Conservation (phyloP, 2,888 invertebrate species). For the Acrobasis suavella region DNA sequence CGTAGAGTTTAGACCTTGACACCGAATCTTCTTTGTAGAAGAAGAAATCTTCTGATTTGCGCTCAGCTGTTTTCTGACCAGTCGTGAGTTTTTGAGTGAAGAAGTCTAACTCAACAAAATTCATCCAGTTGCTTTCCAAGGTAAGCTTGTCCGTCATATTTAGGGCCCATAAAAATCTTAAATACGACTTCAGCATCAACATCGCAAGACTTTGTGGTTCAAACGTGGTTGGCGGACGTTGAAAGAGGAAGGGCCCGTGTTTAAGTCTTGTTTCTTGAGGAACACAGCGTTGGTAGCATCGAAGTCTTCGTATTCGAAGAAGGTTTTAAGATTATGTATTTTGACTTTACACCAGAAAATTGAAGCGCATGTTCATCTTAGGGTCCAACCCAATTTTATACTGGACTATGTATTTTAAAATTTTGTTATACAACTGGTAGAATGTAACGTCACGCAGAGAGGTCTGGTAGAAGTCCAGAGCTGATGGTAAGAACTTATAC, state of each 20-base stretch:
- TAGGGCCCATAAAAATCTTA: slow-evolving; percentile 87
- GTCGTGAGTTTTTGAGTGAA: slow-evolving; percentile 82
- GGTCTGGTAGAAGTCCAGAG: too few relatives aligned
- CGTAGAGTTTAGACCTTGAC: slow-evolving; percentile 82
- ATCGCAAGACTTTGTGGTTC: slow-evolving; percentile 87
- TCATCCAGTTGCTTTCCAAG: slow-evolving; percentile 81
- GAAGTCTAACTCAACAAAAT: slow-evolving; percentile 84
- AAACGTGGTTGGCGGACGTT: slow-evolving; percentile 86
- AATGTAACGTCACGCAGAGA: too few relatives aligned
- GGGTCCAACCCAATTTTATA: too few relatives aligned
- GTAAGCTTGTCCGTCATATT: slow-evolving; percentile 83
- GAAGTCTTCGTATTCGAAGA: slow-evolving; percentile 85
- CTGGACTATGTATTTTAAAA: too few relatives aligned
- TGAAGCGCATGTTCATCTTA: too few relatives aligned
- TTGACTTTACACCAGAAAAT: too few relatives aligned
- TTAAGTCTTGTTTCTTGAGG: slow-evolving; percentile 53
- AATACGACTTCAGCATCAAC: slow-evolving; percentile 81
- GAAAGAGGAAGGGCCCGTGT: slow-evolving; percentile 61
- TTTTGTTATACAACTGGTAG: too few relatives aligned
- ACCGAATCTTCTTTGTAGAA: slow-evolving; percentile 84
- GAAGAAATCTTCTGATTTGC: slow-evolving; percentile 85
- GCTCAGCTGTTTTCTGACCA: slow-evolving; percentile 85
- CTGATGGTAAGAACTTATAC: too few relatives aligned
- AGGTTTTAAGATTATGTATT: slow-evolving; percentile 84
- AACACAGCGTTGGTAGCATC: slow-evolving; percentile 82